These are phyloP conservation scores for Menidia beryllina DNA, from an alignment of 2,113 vertebrate genomes.

Conservation along the genomic window DNA sequence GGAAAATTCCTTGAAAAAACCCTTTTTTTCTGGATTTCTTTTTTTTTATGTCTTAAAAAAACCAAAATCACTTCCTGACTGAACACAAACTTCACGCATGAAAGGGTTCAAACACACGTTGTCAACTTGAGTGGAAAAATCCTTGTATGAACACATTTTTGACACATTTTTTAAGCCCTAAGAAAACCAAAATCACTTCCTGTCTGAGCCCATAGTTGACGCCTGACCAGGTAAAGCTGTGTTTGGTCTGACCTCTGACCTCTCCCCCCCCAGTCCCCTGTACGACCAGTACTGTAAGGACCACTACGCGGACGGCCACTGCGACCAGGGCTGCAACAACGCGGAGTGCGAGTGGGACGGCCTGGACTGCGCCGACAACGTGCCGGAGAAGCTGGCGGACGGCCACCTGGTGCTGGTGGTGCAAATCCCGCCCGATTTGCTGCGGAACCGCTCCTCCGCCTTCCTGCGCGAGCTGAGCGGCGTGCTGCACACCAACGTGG, in stretches of 20 bases:
- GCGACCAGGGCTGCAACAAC: conserved; percentile 97
- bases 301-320: conserved; percentile 95
- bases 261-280: conserved; percentile 85
- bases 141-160: no score
- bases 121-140: no score
- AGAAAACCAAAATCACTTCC: no score
- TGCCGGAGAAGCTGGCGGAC: conserved; percentile 91
- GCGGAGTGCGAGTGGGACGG: conserved; percentile 98
- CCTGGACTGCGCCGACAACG: conserved; percentile 92
- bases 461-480: conserved; percentile 96
- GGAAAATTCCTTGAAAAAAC: no score
- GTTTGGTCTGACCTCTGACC: no score
- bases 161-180: no score
- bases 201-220: no score
- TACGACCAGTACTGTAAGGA: conserved; percentile 99
- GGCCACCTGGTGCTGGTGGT: conserved; percentile 94
- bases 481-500: conserved; percentile 94
- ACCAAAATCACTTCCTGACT: no score
- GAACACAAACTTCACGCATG: neutral
- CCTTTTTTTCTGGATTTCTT: no score
- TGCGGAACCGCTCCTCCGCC: conserved; percentile 89
- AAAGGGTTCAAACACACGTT: no score
- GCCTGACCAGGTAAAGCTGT: no score
- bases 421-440: conserved; percentile 88
- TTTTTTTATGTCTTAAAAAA: no score